phyloP scores from a whole-genome alignment of 2,113 vertebrate genomes.

The Ahaetulla prasina region DNA sequence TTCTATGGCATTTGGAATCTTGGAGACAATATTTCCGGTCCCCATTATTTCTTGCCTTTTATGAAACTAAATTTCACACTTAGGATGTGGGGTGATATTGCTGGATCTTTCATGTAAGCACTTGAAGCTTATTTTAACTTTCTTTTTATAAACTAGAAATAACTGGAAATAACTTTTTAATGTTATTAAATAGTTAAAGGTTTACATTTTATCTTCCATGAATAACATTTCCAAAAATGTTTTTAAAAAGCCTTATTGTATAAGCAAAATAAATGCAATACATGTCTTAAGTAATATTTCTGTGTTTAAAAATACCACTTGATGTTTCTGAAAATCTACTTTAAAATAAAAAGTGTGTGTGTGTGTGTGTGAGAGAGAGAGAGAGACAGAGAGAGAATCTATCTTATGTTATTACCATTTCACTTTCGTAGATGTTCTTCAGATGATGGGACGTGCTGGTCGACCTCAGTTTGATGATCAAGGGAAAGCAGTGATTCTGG shows the following conservation, averaged over 20 bases:
- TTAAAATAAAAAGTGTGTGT: neutral
- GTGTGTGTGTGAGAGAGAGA: no score
- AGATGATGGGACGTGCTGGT: constrained; percentile 98
- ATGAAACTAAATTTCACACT: neutral
- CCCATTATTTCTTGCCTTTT: neutral
- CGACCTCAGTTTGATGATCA: constrained; percentile 97
- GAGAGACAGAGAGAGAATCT: neutral
- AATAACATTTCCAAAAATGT: neutral
- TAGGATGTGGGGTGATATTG: neutral
- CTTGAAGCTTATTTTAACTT: neutral
- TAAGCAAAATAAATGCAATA: neutral
- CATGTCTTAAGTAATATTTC: neutral
- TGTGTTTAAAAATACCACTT: neutral
- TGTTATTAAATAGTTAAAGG: neutral
- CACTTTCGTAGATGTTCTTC: constrained; percentile 85
- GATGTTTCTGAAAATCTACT: neutral
- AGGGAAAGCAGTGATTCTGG: constrained; percentile 97
- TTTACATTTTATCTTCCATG: neutral
- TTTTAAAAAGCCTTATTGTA: no score
- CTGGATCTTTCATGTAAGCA: neutral
- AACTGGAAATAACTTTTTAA: neutral
- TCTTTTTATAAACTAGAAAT: neutral
- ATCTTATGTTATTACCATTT: neutral
- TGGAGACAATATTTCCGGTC: neutral
- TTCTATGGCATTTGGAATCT: neutral